Conservation (phyloP, 2,797 vertebrate species). For the Cossypha caffra region DNA sequence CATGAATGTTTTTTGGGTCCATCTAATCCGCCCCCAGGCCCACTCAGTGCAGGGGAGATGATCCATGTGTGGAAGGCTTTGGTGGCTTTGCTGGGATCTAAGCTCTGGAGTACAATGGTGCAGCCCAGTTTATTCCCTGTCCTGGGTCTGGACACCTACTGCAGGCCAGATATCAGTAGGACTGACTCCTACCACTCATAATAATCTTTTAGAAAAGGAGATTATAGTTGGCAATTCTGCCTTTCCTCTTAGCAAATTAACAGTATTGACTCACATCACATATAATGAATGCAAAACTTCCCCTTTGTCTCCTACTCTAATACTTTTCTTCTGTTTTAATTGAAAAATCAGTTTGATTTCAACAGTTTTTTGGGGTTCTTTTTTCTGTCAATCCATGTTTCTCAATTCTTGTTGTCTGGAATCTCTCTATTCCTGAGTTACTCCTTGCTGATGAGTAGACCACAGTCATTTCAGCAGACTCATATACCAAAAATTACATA, state of each 20-base stretch:
- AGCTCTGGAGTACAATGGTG: not conserved
- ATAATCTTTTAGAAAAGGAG: not conserved
- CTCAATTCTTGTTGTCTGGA: not conserved
- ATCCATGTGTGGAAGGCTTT: not conserved
- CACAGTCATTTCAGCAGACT: not conserved
- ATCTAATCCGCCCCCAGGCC: not conserved
- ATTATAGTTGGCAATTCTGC: not conserved
- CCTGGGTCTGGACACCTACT: not conserved
- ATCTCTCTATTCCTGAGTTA: not conserved
- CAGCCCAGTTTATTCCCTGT: not conserved
- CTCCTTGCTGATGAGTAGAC: not conserved
- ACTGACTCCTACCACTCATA: not conserved
- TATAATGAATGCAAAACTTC: not conserved
- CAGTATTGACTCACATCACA: not conserved
- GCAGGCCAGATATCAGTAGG: not conserved
- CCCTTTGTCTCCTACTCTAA: not conserved
- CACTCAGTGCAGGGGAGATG: not conserved
- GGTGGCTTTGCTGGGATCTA: not conserved
- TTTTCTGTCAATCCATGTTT: not conserved
- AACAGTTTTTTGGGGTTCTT: not conserved
- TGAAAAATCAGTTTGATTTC: not conserved
- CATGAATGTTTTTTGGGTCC: not conserved
- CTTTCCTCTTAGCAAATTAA: not conserved
- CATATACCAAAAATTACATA: rapidly evolving
- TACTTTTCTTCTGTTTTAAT: not conserved